Evolutionary conservation across 2,113 vertebrate genomes (phyloP).

Genomic region (Lophura nycthemera): DNA sequence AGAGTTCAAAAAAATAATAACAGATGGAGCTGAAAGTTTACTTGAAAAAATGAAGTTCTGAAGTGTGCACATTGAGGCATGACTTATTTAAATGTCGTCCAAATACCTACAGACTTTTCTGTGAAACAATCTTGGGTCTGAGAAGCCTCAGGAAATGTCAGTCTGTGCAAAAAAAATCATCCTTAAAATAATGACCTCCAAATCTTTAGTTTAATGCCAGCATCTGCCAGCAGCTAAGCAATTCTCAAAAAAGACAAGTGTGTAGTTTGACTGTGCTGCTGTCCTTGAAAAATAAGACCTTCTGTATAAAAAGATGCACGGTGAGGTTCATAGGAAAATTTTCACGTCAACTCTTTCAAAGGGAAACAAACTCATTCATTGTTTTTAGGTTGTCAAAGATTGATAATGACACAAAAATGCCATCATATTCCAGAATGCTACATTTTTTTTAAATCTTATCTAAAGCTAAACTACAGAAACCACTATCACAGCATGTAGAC

Average conservation of each 20-base stretch:
- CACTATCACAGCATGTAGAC: neutral
- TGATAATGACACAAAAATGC: constrained; percentile 50
- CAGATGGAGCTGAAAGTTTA: neutral
- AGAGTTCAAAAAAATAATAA: neutral
- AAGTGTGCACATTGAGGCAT: neutral
- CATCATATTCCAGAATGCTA: constrained; percentile 47
- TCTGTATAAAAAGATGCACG: neutral
- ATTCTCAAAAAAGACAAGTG: neutral
- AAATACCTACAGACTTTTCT: neutral
- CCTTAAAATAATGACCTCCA: neutral
- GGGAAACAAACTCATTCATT: neutral
- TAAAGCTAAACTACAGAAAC: neutral
- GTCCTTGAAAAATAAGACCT: neutral
- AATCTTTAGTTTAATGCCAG: neutral
- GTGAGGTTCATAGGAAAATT: neutral
- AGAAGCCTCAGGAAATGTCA: neutral
- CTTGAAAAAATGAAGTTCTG: neutral
- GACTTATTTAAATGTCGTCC: neutral
- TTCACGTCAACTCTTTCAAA: neutral
- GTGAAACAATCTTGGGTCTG: neutral
- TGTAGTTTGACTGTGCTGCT: neutral
- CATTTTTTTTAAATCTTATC: neutral
- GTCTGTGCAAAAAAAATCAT: neutral
- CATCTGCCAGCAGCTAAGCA: neutral
- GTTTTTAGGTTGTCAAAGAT: neutral